phyloP scores from a whole-genome alignment of 2,113 vertebrate genomes.

The Spilogale gracilis region DNA sequence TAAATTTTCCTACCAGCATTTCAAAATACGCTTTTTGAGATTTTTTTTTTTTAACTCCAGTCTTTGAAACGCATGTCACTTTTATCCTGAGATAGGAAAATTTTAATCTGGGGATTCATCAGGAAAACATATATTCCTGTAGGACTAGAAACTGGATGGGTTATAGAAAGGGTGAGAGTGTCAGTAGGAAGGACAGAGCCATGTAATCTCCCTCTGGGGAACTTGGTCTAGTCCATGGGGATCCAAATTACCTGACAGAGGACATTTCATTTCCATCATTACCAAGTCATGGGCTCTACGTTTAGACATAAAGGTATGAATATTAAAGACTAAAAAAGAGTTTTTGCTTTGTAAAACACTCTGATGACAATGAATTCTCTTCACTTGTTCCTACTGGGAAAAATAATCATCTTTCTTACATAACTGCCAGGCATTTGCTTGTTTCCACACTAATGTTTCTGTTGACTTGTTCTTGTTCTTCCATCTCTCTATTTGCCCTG shows the following conservation, averaged over 20 bases:
- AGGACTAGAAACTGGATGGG: background rate
- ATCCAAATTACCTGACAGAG: background rate
- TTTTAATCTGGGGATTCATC: background rate
- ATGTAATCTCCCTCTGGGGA: background rate
- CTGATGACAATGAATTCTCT: background rate
- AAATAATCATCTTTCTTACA: background rate
- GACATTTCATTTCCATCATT: background rate
- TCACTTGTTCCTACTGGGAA: background rate
- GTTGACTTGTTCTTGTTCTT: background rate
- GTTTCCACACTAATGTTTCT: background rate
- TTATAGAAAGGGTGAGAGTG: background rate
- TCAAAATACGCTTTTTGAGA: background rate
- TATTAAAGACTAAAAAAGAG: background rate
- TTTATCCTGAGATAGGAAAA: background rate
- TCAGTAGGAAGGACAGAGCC: background rate
- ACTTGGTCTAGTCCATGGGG: too few species aligned
- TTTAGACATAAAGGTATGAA: background rate
- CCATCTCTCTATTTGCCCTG: background rate
- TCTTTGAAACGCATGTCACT: background rate
- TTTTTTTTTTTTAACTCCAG: background rate
- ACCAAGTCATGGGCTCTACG: fast-evolving
- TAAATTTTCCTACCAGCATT: background rate
- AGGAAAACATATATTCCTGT: background rate
- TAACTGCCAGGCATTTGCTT: background rate
- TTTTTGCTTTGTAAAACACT: background rate